Conservation (phyloP, 2,113 vertebrate species). For the Alosa alosa region DNA sequence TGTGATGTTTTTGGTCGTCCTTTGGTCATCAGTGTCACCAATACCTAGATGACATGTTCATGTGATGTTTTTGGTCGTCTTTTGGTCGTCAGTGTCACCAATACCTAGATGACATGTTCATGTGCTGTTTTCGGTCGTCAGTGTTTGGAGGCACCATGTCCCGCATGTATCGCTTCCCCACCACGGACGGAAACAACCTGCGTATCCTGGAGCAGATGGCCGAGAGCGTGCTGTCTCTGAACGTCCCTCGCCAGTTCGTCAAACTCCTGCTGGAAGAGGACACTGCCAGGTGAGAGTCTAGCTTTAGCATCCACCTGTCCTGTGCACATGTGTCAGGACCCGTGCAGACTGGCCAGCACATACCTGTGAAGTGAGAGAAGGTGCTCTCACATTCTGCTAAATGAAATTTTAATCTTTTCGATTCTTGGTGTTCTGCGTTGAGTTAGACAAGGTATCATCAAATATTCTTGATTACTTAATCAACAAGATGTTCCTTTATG, state of each 20-base stretch:
- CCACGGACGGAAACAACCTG: conserved; percentile 90
- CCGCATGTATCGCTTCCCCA: conserved; percentile 95
- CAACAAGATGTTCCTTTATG: neutral
- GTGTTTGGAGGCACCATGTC: conserved; percentile 96
- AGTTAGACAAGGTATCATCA: too few species aligned
- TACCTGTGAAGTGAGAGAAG: neutral
- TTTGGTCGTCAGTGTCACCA: too few species aligned
- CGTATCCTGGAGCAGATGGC: conserved; percentile 98
- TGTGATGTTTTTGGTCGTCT: neutral
- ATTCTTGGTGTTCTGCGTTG: too few species aligned
- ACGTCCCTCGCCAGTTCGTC: conserved; percentile 92
- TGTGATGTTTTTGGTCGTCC: neutral
- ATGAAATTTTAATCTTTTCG: too few species aligned
- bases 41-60: neutral
- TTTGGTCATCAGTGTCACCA: too few species aligned
- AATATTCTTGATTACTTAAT: too few species aligned
- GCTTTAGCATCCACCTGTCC: neutral
- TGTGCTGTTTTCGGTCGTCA: conserved; percentile 48
- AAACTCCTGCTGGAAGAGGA: conserved; percentile 95
- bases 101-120: neutral
- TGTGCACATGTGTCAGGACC: neutral
- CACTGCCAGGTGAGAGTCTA: conserved; percentile 78
- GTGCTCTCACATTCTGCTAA: too few species aligned
- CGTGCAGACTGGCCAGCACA: neutral
- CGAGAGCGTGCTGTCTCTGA: conserved; percentile 87